Evolutionary conservation across 2,888 invertebrate species (phyloP), one percentile per base, ranked within the genome.

Genomic region (Andrena chrysosceles): DNA sequence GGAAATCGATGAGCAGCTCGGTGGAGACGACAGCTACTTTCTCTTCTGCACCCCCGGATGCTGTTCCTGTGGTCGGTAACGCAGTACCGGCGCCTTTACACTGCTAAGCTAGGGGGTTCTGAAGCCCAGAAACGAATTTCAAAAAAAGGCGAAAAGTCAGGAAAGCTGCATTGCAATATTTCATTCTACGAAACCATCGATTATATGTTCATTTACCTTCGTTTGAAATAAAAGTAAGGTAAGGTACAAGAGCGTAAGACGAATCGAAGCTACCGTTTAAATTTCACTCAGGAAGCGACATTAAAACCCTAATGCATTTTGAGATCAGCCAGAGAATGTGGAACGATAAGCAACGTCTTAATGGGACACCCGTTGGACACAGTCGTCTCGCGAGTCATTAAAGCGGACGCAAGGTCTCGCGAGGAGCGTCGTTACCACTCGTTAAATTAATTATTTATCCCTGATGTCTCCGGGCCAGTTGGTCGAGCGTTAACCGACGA

Each of bases 371-470:
- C 49, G 26, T 29, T 49, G 23, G 35, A 42, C 42, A 13, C 2
- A 62, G 54, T 31, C 23, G 49, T 52, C 29, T 3, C n/a, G 52
- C 64, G 67, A 59, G 42, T 31, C 49, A 63, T 82, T 82, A 75
- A 73, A 63, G 66, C 52, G 75, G 56, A 64, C 33, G 54, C 67
- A 35, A 56, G 69, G 42, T 23, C 69, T 74, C 20, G 66, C 49
- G 35, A 26, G 73, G 6, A 73, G 56, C 77, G 68, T 74, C 73
- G 77, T 74, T 74, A 74, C 63, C 54, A 78, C 42, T 74, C 54
- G 82, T 35, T 83, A 85, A 84, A 84, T 87, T 78, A 87, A 85
- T 85, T 81, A 88, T 83, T 84, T 80, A 82, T 82, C 77, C 72
- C 54, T n/a, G 64, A 74, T 74, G 84, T 69, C 81, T 81, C 62